Conservation (phyloP, 2,113 vertebrate genomes). For the Clarias batrachus region DNA sequence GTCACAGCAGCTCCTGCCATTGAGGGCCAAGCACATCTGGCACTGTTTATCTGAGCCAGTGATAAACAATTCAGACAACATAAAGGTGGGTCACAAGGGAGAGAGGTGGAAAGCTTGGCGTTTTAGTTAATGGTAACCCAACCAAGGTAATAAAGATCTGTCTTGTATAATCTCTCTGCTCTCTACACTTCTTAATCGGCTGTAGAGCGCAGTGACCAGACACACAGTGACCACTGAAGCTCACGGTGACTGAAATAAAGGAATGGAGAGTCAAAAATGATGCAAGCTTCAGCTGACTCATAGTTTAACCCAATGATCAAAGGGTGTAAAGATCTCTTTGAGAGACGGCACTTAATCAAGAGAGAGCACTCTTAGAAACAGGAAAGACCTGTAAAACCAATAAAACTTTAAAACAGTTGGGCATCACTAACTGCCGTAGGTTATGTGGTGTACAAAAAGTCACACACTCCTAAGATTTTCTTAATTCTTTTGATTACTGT, state of each 20-base stretch:
- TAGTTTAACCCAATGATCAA: neutral
- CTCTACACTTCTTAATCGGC: neutral
- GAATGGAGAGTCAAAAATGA: conserved; percentile 23
- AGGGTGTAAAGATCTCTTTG: neutral
- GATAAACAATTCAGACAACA: conserved; percentile 55
- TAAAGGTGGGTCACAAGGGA: conserved; percentile 55
- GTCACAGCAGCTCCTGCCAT: conserved; percentile 30
- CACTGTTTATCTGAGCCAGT: conserved; percentile 49
- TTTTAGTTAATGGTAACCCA: conserved; percentile 52
- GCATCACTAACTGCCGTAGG: neutral
- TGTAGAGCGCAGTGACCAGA: conserved; percentile 22
- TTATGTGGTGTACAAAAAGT: neutral
- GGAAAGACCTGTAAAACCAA: neutral
- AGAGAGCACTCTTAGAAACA: neutral
- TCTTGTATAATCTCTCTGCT: neutral
- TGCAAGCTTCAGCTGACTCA: neutral
- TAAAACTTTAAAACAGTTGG: neutral
- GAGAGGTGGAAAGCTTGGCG: conserved; percentile 56
- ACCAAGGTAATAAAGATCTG: conserved; percentile 29
- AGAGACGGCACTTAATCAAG: neutral
- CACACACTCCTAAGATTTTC: too few species aligned
- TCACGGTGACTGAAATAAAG: conserved; percentile 8
- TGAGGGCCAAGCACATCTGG: conserved; percentile 54
- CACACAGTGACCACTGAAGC: conserved; percentile 25
- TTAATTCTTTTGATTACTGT: too few species aligned